Conservation (phyloP, 2,888 invertebrate genomes). For the Drosophila cracens region DNA sequence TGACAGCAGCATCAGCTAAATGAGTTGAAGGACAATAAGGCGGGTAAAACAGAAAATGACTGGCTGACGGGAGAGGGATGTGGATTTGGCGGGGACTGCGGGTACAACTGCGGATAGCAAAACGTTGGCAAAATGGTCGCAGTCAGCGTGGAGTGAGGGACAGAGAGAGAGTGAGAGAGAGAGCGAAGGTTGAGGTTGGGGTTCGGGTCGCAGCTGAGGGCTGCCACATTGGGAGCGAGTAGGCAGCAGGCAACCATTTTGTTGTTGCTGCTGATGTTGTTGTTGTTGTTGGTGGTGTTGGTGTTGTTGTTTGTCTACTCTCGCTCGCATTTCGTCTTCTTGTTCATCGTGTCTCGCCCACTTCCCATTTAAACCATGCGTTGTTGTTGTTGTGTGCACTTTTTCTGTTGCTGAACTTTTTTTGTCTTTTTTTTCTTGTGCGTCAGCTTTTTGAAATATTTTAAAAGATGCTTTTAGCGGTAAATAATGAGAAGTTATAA, state of each 20-base stretch:
- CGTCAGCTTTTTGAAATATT: constrained; percentile 81
- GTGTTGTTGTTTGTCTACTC: constrained; percentile 3
- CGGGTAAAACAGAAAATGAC: constrained; percentile 19
- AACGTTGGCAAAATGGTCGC: constrained; percentile 75
- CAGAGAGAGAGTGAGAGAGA: background rate
- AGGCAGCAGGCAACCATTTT: constrained; percentile 62
- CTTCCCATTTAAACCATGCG: background rate
- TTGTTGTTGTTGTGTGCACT: constrained; percentile 18
- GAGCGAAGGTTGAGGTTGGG: background rate
- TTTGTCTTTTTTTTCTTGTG: constrained; percentile 43
- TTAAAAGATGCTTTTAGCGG: constrained; percentile 85
- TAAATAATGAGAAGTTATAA: constrained; percentile 86
- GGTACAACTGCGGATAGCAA: constrained; percentile 61
- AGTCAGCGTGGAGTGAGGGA: constrained; percentile 6
- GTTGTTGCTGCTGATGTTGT: constrained; percentile 46
- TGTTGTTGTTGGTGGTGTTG: constrained; percentile 42
- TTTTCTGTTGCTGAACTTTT: constrained; percentile 22
- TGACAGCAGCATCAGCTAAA: constrained; percentile 69
- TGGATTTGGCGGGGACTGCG: background rate
- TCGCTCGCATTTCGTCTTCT: background rate
- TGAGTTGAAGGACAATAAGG: constrained; percentile 72
- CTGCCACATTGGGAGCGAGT: constrained; percentile 49
- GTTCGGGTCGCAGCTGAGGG: constrained; percentile 4
- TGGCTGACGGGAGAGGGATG: background rate
- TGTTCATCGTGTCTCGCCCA: background rate